These are phyloP conservation scores for Cricetomys ansorgei DNA, from an alignment of 2,113 vertebrate genomes.

Conservation along the genomic window DNA sequence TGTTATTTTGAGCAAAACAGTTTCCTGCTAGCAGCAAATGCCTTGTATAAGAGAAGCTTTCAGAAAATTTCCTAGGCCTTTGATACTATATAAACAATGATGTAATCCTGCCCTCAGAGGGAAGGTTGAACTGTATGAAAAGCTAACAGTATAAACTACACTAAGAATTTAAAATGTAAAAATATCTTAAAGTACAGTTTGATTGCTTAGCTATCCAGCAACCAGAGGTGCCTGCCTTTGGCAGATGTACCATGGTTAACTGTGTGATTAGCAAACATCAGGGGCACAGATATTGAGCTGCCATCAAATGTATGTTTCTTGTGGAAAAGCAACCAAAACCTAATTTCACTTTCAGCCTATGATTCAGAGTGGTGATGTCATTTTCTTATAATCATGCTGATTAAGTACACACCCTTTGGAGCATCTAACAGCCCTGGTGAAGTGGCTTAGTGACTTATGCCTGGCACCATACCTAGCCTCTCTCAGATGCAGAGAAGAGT, in stretches of 20 bases:
- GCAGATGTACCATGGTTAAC: background rate
- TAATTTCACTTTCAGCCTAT: conserved; percentile 62
- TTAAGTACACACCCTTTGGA: conserved; percentile 68
- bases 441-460: conserved; percentile 43
- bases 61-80: conserved; percentile 63
- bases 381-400: conserved; percentile 65
- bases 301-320: conserved; percentile 44
- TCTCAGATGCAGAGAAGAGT: conserved; percentile 39
- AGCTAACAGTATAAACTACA: conserved; percentile 51
- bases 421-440: conserved; percentile 26
- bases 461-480: conserved; percentile 21
- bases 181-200: background rate
- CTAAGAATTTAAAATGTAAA: conserved; percentile 35
- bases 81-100: conserved; percentile 70
- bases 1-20: conserved; percentile 42
- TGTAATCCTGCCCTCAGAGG: conserved; percentile 64
- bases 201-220: background rate
- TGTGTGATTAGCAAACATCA: background rate
- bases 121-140: conserved; percentile 22
- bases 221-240: background rate
- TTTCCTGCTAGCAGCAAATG: background rate
- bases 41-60: conserved; percentile 29
- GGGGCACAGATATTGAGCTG: conserved; percentile 21
- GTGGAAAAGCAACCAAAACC: conserved; percentile 64
- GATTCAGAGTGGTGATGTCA: conserved; percentile 76